Conservation (phyloP, 2,888 invertebrate genomes). For the Rutpela maculata region DNA sequence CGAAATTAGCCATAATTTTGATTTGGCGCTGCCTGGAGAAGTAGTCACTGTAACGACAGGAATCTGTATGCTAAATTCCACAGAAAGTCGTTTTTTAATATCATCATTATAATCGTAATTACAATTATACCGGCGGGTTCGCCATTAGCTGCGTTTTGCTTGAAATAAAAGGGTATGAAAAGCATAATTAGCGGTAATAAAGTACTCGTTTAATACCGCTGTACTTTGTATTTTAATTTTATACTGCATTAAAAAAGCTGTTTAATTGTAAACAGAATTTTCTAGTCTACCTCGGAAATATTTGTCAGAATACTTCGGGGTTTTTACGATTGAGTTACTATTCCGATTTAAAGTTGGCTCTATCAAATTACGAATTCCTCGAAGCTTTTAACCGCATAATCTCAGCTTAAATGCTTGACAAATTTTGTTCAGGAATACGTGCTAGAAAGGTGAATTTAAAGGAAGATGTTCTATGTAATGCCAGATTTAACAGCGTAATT, state of each 20-base stretch:
- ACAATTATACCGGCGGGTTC: too few species aligned
- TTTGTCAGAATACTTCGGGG: background rate
- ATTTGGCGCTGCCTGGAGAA: too few species aligned
- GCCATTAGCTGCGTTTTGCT: too few species aligned
- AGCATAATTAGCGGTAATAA: too few species aligned
- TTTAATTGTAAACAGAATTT: background rate
- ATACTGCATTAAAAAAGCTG: background rate
- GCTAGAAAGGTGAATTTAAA: background rate
- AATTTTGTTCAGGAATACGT: background rate
- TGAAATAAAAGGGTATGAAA: too few species aligned
- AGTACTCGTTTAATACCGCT: too few species aligned
- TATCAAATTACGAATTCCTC: background rate
- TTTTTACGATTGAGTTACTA: background rate
- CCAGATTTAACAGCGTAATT: background rate
- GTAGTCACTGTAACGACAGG: too few species aligned
- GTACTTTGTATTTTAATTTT: too few species aligned
- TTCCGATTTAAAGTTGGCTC: conserved; percentile 2
- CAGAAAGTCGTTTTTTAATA: too few species aligned
- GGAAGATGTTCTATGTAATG: background rate
- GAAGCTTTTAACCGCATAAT: conserved; percentile 7
- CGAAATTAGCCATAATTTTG: too few species aligned
- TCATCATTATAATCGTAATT: too few species aligned
- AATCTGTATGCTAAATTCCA: too few species aligned
- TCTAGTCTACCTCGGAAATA: background rate
- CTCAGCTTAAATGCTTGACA: background rate